Base-by-base conservation (phyloP, 2,113 vertebrate species). In the Sterna hirundo region DNA sequence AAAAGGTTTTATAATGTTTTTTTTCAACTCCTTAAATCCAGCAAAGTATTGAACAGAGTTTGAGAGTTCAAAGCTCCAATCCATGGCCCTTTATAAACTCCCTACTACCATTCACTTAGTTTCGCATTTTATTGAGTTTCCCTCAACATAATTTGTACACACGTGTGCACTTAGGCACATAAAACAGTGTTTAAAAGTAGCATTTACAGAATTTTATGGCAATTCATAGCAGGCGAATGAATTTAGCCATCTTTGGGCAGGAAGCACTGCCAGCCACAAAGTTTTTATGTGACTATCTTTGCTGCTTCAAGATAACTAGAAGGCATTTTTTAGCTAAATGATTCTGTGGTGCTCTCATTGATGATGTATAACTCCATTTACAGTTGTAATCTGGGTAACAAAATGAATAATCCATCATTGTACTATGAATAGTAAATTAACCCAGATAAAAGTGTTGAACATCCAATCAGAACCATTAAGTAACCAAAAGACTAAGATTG, bases 361-460 rank as follows among this genome's bases (percentile, higher is more conserved):
- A 96, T 98, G 98, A 98, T 98, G 54, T 96, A 98, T 98, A 96
- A 97, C 97, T 96, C 97, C 97, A 98, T 98, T 98, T 98, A 96
- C 97, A 94, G 97, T 97, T 95, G 96, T 98, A 98, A 98, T 98
- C 97, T 96, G 94, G 85, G 97, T 96, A 98, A 97, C 98, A 98
- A 98, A 98, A 98, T 97, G 98, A 98, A 97, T 96, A 97, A 97
- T 98, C 97, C 97, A 98, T 98, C 98, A 98, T 90, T 97, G 95
- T 97, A 96, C 97, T 98, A 96, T 98, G 98, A 98, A 98, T 98
- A 98, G 97, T 96, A 98, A 98, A 98, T 98, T 98, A 98, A 98
- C 97, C 93, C 95, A 97, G 98, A 98, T 98, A 98, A 98, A 98
- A 98, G 96, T 97, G 97, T 97, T 98, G 97, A 98, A 97, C 97